phyloP scores from a whole-genome alignment of 2,797 vertebrate genomes.

The Hoplostethus mediterraneus region DNA sequence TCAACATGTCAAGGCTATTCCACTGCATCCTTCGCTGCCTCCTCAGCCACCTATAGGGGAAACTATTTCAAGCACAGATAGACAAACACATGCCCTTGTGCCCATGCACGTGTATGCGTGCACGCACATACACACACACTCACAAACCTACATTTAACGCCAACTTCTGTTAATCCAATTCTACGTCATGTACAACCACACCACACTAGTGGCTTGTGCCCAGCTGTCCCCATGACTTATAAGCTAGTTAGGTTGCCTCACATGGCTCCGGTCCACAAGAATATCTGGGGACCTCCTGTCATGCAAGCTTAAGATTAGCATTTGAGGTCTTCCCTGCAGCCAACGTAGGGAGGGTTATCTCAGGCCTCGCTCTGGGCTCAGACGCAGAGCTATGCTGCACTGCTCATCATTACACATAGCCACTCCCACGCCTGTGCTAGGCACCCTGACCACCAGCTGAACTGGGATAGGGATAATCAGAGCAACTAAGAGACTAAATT shows the following conservation, averaged over 20 bases:
- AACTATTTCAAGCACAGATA: conserved; percentile 39
- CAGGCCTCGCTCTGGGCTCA: conserved; percentile 5
- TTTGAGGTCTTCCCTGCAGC: conserved; percentile 59
- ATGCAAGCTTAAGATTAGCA: conserved; percentile 74
- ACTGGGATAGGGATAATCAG: conserved; percentile 1
- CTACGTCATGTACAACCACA: neutral
- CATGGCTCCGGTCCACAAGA: conserved; percentile 28
- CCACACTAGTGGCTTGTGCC: neutral
- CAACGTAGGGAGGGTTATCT: conserved; percentile 45
- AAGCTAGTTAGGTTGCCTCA: conserved; percentile 48
- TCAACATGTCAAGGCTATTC: conserved; percentile 73
- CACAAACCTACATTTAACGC: neutral
- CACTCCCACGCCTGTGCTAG: conserved; percentile 32
- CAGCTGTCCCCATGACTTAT: conserved; percentile 18
- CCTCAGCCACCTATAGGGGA: conserved; percentile 38
- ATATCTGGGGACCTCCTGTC: conserved; percentile 65
- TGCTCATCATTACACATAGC: conserved; percentile 5
- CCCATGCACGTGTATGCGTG: neutral
- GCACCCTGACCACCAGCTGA: conserved; percentile 20
- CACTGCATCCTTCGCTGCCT: conserved; percentile 46
- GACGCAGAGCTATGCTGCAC: neutral
- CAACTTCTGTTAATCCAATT: conserved; percentile 36
- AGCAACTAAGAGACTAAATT: neutral
- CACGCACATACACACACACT: conserved; percentile 3
- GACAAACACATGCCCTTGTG: conserved; percentile 7